Evolutionary conservation across 2,113 vertebrate species (phyloP).

Genomic region (Neofelis nebulosa): DNA sequence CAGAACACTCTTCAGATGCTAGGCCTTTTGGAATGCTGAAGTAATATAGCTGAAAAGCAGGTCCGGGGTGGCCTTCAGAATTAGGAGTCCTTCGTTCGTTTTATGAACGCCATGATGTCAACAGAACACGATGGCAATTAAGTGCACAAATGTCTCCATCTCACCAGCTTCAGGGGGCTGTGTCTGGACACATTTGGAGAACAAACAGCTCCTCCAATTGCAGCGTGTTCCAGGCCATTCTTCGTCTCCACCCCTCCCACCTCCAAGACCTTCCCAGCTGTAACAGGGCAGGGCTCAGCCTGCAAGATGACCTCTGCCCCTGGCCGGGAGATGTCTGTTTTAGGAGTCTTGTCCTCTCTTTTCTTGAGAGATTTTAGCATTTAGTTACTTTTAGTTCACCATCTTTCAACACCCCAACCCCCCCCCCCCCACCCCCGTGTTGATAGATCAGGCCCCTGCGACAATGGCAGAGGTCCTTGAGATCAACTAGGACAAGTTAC

Average conservation of each 20-base stretch:
- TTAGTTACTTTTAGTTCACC: slow-evolving; percentile 12
- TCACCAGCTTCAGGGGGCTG: not conserved
- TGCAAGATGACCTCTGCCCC: not conserved
- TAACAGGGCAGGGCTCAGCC: not conserved
- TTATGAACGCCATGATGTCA: not conserved
- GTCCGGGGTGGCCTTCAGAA: not conserved
- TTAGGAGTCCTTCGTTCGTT: not conserved
- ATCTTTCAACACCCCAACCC: not conserved
- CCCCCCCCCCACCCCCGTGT: not conserved
- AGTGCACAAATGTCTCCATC: not conserved
- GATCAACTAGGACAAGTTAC: not conserved
- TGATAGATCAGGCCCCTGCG: not conserved
- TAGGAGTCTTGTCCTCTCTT: not conserved
- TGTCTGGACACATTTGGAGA: not conserved
- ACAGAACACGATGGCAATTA: not conserved
- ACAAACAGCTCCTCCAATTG: not conserved
- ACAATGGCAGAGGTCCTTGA: not conserved
- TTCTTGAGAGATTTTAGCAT: not conserved
- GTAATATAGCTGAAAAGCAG: not conserved
- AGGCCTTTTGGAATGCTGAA: not conserved
- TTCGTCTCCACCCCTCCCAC: not conserved
- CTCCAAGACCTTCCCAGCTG: not conserved
- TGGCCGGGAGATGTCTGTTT: not conserved
- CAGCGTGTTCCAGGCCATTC: not conserved
- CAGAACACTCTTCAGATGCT: not conserved